These are phyloP conservation scores for Ormia ochracea DNA, from an alignment of 2,888 invertebrate species.

Conservation along the genomic window DNA sequence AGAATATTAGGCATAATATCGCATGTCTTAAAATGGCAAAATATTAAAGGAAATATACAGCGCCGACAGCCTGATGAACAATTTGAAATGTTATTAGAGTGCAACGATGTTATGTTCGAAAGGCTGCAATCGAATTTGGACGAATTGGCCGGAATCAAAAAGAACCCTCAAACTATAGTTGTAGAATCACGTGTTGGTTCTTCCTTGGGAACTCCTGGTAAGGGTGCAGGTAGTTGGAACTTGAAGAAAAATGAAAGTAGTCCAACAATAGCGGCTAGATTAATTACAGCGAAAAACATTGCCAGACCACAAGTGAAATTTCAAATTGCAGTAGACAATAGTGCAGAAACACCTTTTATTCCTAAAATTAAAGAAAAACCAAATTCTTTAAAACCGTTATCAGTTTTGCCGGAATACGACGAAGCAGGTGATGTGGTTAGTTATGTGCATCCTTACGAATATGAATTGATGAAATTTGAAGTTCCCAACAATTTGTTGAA, in stretches of 20 bases:
- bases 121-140: constrained; percentile 86
- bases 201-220: not conserved
- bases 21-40: constrained; percentile 79
- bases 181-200: constrained; percentile 75
- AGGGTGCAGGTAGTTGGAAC: constrained; percentile 81
- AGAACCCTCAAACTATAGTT: constrained; percentile 78
- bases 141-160: constrained; percentile 80
- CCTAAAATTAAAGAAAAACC: constrained; percentile 92
- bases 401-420: constrained; percentile 83
- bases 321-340: constrained; percentile 90
- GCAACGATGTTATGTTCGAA: constrained; percentile 90
- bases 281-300: constrained; percentile 85
- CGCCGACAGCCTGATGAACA: constrained; percentile 81
- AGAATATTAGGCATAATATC: constrained; percentile 81
- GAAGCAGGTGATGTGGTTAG: constrained; percentile 81
- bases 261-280: constrained; percentile 68
- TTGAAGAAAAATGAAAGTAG: constrained; percentile 64
- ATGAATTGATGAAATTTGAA: constrained; percentile 86
- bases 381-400: constrained; percentile 88
- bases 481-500: constrained; percentile 79
- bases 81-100: constrained; percentile 87
- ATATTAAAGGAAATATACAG: constrained; percentile 79
- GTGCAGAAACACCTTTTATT: constrained; percentile 83
- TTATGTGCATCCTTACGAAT: constrained; percentile 91
- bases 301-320: constrained; percentile 90